Base-by-base conservation (phyloP, 2,888 invertebrate species). In the Aquatica leii region DNA sequence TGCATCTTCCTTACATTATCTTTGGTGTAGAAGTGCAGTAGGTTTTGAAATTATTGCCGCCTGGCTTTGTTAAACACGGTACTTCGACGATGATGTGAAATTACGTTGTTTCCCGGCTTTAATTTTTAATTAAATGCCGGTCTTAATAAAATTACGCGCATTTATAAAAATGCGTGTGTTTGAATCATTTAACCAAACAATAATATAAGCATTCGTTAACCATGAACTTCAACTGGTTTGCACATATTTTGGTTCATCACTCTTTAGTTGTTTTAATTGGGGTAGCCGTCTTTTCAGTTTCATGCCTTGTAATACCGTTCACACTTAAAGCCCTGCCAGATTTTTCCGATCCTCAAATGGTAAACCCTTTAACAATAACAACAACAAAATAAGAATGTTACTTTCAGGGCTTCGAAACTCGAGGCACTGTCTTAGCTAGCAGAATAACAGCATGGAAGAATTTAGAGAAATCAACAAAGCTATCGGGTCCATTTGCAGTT, bases 341-440 rank as follows among this genome's bases (percentile, higher is more conserved):
- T 79, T 96, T 97, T 82, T 88, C 90, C 69, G 94, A 96, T 81
- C 96, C 96, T 18, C 89, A 93, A 76, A 82, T 90, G 84, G 93
- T 92, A 82, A 84, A 84, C 4, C 2, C 6, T 40, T 9, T 6
- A 1, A 37, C 6, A 31, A 0, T 24, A 59, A 41, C 41, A 11
- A 21, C 14, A 24, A 34, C 9, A 21, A 14, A 18, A 24, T 43
- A 50, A 18, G 11, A 35, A 56, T 24, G 24, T 24, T n/a, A 54
- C 1, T 53, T 51, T 17, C 73, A 95, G 88, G 97, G 97, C 2
- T 97, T 97, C 82, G 95, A 95, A 80, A 91, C 96, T 11, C 86
- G 97, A 67, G 95, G 95, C n/a, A 97, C 96, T 1, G 83, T 85
- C 46, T 85, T 97, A 73, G 89, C 94, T 1, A 87, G 92, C 76